Percentiles rank a stretch among this genome's conserved stretches.
phyloP scores from a whole-genome alignment of 2,888 invertebrate genomes.

The Agrenia bidenticulata region DNA sequence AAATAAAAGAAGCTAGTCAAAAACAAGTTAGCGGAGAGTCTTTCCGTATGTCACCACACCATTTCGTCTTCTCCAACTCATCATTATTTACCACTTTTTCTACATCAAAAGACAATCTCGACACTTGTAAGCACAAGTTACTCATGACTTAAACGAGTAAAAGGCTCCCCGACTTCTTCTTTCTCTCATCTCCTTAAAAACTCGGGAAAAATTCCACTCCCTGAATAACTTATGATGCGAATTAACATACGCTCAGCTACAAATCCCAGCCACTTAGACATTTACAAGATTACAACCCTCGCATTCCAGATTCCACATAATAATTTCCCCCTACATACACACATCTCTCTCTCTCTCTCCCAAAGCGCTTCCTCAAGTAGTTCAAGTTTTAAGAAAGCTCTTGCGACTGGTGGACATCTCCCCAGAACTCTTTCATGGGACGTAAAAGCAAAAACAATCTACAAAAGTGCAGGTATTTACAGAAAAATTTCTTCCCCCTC shows the following conservation, averaged over 20 bases:
- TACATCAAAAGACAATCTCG: slow-evolving; percentile 53
- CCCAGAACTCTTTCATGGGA: too few relatives aligned
- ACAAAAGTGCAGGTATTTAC: slow-evolving; percentile 29
- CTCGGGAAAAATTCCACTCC: not conserved
- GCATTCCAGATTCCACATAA: not conserved
- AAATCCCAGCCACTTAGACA: not conserved
- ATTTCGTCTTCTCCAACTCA: slow-evolving; percentile 44
- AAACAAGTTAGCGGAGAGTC: slow-evolving; percentile 43
- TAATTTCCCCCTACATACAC: not conserved
- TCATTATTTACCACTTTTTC: slow-evolving; percentile 54
- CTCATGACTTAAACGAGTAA: slow-evolving; percentile 18
- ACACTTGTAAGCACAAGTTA: slow-evolving; percentile 42
- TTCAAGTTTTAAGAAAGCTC: too few relatives aligned
- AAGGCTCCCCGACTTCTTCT: slow-evolving; percentile 16
- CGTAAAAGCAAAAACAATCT: too few relatives aligned
- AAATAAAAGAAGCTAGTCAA: slow-evolving; percentile 32
- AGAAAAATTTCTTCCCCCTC: slow-evolving; percentile 32
- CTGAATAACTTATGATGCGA: slow-evolving; percentile 10
- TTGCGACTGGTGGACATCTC: too few relatives aligned
- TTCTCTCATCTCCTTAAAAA: slow-evolving; percentile 14
- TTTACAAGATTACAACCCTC: not conserved
- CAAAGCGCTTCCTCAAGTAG: too few relatives aligned
- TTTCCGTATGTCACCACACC: slow-evolving; percentile 52
- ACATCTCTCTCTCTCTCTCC: too few relatives aligned
- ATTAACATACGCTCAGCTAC: slow-evolving; percentile 5